Conservation (phyloP, 2,113 vertebrate species). For the Gallinago undulata region DNA sequence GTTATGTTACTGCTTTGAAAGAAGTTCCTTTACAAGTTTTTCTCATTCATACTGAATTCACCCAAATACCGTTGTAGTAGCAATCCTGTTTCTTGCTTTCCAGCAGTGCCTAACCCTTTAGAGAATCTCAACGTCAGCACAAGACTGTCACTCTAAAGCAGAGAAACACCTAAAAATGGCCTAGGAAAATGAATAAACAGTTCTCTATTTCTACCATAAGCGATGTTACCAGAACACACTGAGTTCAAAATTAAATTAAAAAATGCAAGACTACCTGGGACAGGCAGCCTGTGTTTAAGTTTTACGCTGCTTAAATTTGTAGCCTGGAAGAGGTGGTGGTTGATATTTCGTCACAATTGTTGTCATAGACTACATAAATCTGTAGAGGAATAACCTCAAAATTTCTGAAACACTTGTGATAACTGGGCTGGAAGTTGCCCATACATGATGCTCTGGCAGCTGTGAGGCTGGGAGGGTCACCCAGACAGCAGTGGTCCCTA, state of each 20-base stretch:
- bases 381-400: neutral
- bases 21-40: neutral
- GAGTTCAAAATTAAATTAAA: neutral
- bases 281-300: neutral
- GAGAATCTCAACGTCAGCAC: neutral
- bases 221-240: neutral
- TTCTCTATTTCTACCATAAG: neutral
- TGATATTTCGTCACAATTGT: neutral
- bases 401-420: neutral
- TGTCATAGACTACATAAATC: neutral
- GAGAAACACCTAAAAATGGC: neutral
- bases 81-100: neutral
- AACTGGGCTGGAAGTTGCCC: neutral
- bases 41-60: neutral
- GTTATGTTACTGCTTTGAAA: neutral
- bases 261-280: neutral
- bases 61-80: neutral
- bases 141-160: neutral
- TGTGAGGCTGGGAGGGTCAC: neutral
- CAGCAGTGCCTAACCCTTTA: neutral
- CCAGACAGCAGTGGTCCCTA: neutral
- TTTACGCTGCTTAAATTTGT: neutral
- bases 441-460: neutral
- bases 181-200: neutral
- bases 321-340: neutral